Conservation (phyloP, 64 coral and sea anemone genomes). For the Montipora cactus region DNA sequence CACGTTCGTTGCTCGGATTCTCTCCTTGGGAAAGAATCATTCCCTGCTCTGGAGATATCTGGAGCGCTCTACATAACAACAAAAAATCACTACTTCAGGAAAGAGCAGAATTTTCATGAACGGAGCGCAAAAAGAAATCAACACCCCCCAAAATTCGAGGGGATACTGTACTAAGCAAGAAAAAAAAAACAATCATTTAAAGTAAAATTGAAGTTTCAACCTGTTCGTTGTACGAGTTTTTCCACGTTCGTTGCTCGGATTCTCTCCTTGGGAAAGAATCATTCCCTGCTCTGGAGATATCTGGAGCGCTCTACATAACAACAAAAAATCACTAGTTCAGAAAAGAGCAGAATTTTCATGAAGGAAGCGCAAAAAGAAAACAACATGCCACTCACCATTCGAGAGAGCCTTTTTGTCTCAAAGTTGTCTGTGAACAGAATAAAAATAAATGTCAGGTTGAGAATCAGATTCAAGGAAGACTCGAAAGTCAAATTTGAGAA, state of each 20-base stretch:
- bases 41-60: too few relatives aligned
- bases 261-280: not conserved
- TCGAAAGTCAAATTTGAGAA: too few relatives aligned
- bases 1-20: not conserved
- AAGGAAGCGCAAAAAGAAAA: too few relatives aligned
- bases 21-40: not conserved
- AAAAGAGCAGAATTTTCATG: not conserved
- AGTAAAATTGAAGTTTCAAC: not conserved
- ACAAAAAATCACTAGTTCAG: too few relatives aligned
- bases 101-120: not conserved
- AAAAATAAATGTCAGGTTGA: not conserved
- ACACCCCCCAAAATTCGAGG: too few relatives aligned
- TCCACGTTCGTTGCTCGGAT: not conserved
- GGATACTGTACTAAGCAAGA: too few relatives aligned
- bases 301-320: too few relatives aligned
- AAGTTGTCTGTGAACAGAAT: conserved; percentile 8
- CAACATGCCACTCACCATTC: not conserved
- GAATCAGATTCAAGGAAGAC: not conserved
- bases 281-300: too few relatives aligned
- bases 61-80: too few relatives aligned
- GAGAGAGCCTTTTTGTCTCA: not conserved
- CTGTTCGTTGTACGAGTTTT: conserved; percentile 8
- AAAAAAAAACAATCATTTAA: too few relatives aligned
- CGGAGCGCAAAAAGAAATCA: too few relatives aligned
- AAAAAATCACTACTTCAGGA: not conserved